Base-by-base conservation (phyloP, 2,888 invertebrate genomes). In the Hymenopus coronatus region DNA sequence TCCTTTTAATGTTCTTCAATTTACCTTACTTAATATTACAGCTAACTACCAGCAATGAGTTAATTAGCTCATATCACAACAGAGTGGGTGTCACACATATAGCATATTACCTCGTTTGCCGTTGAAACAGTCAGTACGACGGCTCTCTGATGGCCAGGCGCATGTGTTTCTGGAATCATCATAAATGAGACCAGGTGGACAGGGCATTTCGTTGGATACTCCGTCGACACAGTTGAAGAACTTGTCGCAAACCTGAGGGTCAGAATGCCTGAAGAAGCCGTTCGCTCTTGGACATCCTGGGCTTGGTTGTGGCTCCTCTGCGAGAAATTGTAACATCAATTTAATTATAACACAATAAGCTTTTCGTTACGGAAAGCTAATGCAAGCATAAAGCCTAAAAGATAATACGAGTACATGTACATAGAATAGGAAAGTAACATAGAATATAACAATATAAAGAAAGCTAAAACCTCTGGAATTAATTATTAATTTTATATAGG, bases 211-310 rank as follows among this genome's bases (percentile, higher is more conserved):
- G 91, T 96, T 95, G 84, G 96, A 95, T 0, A 94, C 93, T 0
- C 97, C 97, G 91, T 97, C 96, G 4, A 96, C 96, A 92, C 97
- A 97, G 93, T 96, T 97, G 93, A 96, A 95, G 94, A 97, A 97
- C 92, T 96, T 96, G 93, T 96, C 96, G 92, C 97, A 97, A 0
- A 96, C 95, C 93, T 94, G 92, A 6, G 96, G 96, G 92, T 97
- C 96, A 84, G 96, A 95, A 92, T 97, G 97, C 87, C 95, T 95
- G 94, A 96, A 97, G 93, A 96, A 96, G 88, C 97, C 97, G 92
- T 97, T 97, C 83, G 96, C 96, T 90, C 97, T 94, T 3, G 97
- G 97, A 92, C 97, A 97, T 88, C 95, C 96, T 91, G 96, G 95
- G 28, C 95, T 94, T 3, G 96, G 95, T 91, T 96, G 95, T 0